phyloP scores from a whole-genome alignment of 2,797 vertebrate species.

The Taenioides sp. region DNA sequence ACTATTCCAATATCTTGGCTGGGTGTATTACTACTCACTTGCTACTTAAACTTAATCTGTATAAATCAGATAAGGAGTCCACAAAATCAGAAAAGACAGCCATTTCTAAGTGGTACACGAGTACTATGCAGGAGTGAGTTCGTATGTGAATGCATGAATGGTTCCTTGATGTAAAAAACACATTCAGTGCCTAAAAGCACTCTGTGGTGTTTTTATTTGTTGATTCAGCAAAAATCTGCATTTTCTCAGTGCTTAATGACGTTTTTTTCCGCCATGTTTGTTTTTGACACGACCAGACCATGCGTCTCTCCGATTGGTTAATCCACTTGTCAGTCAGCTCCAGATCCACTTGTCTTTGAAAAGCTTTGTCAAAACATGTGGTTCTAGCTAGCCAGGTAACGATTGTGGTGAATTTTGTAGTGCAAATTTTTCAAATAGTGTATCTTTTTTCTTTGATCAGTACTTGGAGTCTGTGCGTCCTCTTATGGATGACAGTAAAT shows the following conservation, averaged over 20 bases:
- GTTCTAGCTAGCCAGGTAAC: neutral
- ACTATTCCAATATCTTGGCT: neutral
- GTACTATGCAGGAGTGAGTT: neutral
- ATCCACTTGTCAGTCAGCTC: too few species aligned
- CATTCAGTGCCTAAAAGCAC: neutral
- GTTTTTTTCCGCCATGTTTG: neutral
- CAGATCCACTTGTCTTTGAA: too few species aligned
- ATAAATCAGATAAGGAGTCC: neutral
- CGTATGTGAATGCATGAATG: neutral
- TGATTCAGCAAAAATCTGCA: too few species aligned
- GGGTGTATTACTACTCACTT: neutral
- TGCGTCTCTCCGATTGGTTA: too few species aligned
- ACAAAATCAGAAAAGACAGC: neutral
- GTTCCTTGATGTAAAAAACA: neutral
- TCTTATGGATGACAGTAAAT: slow-evolving; percentile 76
- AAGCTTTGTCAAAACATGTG: too few species aligned
- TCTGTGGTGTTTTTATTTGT: neutral
- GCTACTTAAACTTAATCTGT: neutral
- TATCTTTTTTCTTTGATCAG: slow-evolving; percentile 55
- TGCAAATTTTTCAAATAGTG: neutral
- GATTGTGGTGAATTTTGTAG: neutral
- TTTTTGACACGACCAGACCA: too few species aligned
- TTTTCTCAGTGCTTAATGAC: too few species aligned
- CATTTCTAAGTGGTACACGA: neutral
- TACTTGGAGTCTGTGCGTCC: slow-evolving; percentile 87